Conservation (phyloP, 2,888 invertebrate genomes). For the Ormyrus thymus region DNA sequence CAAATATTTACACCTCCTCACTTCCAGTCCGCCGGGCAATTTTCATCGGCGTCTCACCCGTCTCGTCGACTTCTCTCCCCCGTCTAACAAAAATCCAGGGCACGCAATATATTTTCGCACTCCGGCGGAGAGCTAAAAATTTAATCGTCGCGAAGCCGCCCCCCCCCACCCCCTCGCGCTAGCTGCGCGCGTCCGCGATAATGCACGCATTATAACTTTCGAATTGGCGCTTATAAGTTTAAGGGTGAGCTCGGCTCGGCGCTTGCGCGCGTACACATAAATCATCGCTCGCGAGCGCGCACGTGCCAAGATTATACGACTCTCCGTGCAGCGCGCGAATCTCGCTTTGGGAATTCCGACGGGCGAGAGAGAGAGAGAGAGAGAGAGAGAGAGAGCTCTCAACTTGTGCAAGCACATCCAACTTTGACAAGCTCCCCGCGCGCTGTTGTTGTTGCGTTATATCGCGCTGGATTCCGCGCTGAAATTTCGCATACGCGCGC, state of each 20-base stretch:
- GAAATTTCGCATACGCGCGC: neutral
- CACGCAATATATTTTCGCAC: neutral
- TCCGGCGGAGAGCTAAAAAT: slow-evolving; percentile 4
- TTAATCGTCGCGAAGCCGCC: slow-evolving; percentile 2
- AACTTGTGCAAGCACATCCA: slow-evolving; percentile 23
- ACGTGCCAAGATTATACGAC: slow-evolving; percentile 11
- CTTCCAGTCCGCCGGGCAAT: too few species aligned
- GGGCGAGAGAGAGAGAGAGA: too few species aligned
- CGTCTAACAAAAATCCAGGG: slow-evolving; percentile 28
- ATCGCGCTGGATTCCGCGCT: neutral
- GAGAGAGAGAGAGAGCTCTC: neutral
- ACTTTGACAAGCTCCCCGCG: slow-evolving; percentile 27
- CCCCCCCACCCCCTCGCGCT: neutral
- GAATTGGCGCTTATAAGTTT: slow-evolving; percentile 48
- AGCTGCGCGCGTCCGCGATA: neutral
- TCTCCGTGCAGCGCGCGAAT: neutral
- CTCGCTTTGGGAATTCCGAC: neutral
- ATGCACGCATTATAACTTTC: slow-evolving; percentile 43
- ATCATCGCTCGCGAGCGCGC: slow-evolving; percentile 20
- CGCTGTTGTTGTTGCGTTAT: neutral
- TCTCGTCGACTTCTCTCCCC: too few species aligned
- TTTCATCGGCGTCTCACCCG: too few species aligned
- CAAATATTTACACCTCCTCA: too few species aligned
- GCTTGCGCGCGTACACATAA: slow-evolving; percentile 20
- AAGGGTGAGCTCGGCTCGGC: neutral